Evolutionary conservation across 2,797 vertebrate species (phyloP).

Genomic region (Sorex maritimensis): DNA sequence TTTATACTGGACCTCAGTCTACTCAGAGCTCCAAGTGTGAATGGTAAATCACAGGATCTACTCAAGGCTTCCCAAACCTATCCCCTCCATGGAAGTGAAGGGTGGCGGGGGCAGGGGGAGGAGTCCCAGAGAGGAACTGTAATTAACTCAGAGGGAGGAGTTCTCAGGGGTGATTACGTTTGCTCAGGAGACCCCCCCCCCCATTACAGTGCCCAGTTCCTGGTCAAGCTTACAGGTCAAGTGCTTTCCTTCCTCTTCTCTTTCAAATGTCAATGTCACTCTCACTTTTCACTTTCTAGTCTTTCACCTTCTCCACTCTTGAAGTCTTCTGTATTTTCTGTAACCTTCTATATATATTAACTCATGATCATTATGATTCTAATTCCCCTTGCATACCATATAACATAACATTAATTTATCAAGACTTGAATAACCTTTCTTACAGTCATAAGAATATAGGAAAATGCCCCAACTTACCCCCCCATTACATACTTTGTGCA

Average conservation of each 20-base stretch:
- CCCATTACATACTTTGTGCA: slow-evolving; percentile 65
- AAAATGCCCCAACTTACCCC: slow-evolving; percentile 51
- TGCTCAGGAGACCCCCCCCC: not conserved
- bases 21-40: not conserved
- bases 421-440: slow-evolving; percentile 35
- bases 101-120: not conserved
- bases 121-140: too few species aligned
- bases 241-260: not conserved
- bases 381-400: not conserved
- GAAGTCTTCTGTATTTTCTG: not conserved
- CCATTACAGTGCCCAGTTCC: not conserved
- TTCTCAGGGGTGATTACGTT: not conserved
- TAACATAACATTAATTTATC: not conserved
- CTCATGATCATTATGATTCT: not conserved
- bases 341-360: not conserved
- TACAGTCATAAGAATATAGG: slow-evolving; percentile 14
- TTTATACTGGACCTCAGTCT: not conserved
- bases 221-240: not conserved
- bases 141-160: too few species aligned
- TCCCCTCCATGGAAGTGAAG: not conserved
- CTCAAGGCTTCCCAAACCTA: not conserved
- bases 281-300: not conserved
- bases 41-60: not conserved
- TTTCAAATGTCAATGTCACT: not conserved
- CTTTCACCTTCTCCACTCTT: not conserved